Base-by-base conservation (phyloP, 2,888 invertebrate genomes). In the Uloborus plumipes region DNA sequence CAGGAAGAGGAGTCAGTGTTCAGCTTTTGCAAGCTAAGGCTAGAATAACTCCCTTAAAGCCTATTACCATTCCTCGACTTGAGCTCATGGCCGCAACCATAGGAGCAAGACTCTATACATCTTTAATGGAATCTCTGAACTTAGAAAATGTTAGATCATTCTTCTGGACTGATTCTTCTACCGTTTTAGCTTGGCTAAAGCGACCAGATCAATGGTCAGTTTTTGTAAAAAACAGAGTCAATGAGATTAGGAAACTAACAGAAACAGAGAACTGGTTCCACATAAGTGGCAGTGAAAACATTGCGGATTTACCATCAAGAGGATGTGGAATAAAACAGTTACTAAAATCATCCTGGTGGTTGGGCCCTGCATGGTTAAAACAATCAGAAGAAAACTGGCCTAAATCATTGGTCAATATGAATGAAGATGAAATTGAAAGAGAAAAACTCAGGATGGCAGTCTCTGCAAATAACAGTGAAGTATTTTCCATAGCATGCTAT, bases 241-340 rank as follows among this genome's bases (percentile, higher is more conserved):
- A 18, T 15, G 62, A 73, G 26, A 73, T 73, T 13, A 22, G 73
- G 16, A 62, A 62, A 13, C 49, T 73, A 14, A 74, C 74, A 9
- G 14, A 16, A 11, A 1, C 39, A 22, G 49, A 74, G 20, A 58
- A 20, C n/a, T 74, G 74, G 66, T n/a, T 11, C 3, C 65, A 65
- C 47, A 20, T 74, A 15, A 18, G 47, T 1, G 74, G 65, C 18
- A 0, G 15, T 18, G 11, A 14, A 22, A 73, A 73, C 18, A 31
- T 66, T 13, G 74, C 65, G 9, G 67, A 75, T n/a, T 18, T 75
- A 1, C 58, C 55, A 2, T 20, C 47, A 14, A 65, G 65, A 58
- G 74, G 65, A 18, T 74, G 55, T 55, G n/a, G 13, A 39, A 65
- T 39, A 4, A 20, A 65, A 26, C 9, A 39, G 16, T 31, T 74